Conservation (phyloP, 2,797 vertebrate species). For the Sebastes dallii region DNA sequence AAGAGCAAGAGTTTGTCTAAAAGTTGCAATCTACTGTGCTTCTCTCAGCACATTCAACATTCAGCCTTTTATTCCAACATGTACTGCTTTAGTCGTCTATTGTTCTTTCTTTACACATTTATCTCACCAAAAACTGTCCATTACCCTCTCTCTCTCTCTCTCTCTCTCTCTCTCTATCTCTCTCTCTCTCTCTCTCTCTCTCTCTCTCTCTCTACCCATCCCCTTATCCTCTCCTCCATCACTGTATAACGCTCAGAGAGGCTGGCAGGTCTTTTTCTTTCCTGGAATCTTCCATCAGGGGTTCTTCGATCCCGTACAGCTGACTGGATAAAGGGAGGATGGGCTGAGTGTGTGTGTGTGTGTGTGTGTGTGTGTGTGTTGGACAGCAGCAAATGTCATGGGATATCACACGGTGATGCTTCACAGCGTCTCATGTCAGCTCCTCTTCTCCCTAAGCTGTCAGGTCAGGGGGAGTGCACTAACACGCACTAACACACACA, state of each 20-base stretch:
- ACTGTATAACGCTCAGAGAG: not conserved
- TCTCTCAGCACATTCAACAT: not conserved
- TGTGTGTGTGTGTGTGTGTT: constrained; percentile 9
- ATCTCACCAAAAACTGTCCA: not conserved
- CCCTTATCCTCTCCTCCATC: not conserved
- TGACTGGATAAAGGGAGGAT: constrained; percentile 35
- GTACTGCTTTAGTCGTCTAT: not conserved
- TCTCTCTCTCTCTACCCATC: not conserved
- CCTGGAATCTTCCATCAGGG: constrained; percentile 42
- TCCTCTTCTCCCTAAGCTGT: constrained; percentile 45
- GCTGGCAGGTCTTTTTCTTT: constrained; percentile 24
- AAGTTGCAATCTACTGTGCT: not conserved
- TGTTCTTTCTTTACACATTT: not conserved
- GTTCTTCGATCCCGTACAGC: constrained; percentile 46
- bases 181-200: no score
- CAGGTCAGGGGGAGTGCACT: constrained; percentile 18
- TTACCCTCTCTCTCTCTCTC: not conserved
- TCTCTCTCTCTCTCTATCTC: no score
- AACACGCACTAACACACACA: not conserved
- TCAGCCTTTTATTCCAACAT: not conserved
- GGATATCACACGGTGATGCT: constrained; percentile 60
- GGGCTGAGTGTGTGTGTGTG: not conserved
- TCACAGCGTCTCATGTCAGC: constrained; percentile 61
- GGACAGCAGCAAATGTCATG: constrained; percentile 62
- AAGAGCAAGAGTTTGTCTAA: not conserved